Base-by-base conservation (phyloP, 2,797 vertebrate genomes). In the Tympanoctomys barrerae region DNA sequence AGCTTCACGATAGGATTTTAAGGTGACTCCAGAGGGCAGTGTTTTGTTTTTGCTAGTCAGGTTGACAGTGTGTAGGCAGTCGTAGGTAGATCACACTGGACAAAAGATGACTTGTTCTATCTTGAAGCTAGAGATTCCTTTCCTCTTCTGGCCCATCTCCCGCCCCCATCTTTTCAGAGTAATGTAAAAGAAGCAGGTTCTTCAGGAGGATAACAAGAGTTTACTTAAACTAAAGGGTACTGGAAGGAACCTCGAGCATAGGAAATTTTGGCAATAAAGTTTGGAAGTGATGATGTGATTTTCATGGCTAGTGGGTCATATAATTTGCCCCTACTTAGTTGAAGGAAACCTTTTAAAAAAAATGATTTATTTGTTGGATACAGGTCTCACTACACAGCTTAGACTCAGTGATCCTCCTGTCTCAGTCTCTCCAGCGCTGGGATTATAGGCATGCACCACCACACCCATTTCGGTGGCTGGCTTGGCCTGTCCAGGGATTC, bases 231-330 rank as follows among this genome's bases (percentile, higher is more conserved):
- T 64, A 83, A 87, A 77, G 77, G 16, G 3, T 79, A 28, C 26
- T 52, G 39, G 75, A 68, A 39, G 62, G 1, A 78, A 31, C 70
- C n/a, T 49, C 7, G 5, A 46, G 39, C 16, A 77, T 46, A 88
- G 59, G 7, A 49, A 78, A 88, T 84, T 83, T 90, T 91, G 52
- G 66, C 59, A 73, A 73, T 86, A 18, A 73, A 49, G 33, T 91
- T 93, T n/a, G 86, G 71, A 39, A 36, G 75, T 64, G 42, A 89
- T 75, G 7, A n/a, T 75, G 12, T 94, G 36, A 82, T 81, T 96
- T 94, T 92, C 68, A 33, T 92, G 66, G 46, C 26, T 71, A 31
- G 31, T 73, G 19, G 42, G 33, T 77, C 21, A 12, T 90, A 4
- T 89, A 89, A 75, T 90, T 90, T 92, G 9, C 14, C 85, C 22